Evolutionary conservation across 2,888 invertebrate genomes (phyloP), one percentile per base, ranked within the genome.

Genomic region (Trissoscelio sp.): DNA sequence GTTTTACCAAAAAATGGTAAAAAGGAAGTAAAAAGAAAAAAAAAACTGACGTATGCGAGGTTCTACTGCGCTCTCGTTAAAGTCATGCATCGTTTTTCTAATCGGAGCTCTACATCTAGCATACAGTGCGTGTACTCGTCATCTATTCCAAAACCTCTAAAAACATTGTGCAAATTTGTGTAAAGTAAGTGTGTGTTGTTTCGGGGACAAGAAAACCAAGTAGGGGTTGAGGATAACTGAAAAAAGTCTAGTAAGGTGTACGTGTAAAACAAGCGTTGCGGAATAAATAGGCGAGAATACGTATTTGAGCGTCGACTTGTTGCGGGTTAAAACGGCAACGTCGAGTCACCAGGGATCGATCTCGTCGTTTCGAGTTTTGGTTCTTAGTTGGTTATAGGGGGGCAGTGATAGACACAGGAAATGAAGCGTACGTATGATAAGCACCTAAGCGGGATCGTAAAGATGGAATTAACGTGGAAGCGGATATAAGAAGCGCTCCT

Each of bases 341-440:
- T 66, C 44, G 44, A 34, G 22, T 60, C 34, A 20, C 37, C 64
- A 28, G 24, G 72, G 46, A 75, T 74, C 75, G 70, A 72, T 67
- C 77, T 81, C 67, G 77, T 81, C 72, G 74, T 44, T 77, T 77
- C 34, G 81, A 77, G 72, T 51, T 81, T 81, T 75, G 16, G 51
- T 64, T 31, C 62, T 69, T 14, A 20, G 44, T 74, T 28, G 67
- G 51, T 66, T 24, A 48, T 18, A 37, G 57, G 22, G 24, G 55
- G 64, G 31, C 37, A 31, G 37, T 58, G 74, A 69, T 39, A 39
- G n/a, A 22, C 37, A 74, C 55, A 48, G 58, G 70, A 69, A 66
- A 70, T 58, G 42, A 75, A 75, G 80, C 80, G 74, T 53, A 70
- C 48, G 57, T 28, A 64, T 55, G 60, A 77, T 58, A 81, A 75